Base-by-base conservation (phyloP, 2,113 vertebrate genomes). In the Megaleporinus macrocephalus region DNA sequence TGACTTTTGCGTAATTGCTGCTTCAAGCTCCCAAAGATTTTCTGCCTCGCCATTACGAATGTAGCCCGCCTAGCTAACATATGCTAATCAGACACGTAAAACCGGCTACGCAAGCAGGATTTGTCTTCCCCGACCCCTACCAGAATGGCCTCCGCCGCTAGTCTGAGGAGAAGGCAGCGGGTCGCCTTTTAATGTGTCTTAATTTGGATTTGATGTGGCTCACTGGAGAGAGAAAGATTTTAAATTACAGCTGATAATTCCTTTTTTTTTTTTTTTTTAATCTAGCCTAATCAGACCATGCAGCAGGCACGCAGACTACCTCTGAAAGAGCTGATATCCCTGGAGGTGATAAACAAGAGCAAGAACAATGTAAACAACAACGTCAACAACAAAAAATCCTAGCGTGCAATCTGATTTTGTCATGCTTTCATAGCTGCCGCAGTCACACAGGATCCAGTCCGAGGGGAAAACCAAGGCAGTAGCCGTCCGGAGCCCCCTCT, bases 1-100 rank as follows among this genome's bases (percentile, higher is more conserved):
- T 88, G 92, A 90, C 91, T 90, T 89, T 91, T 88, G 91, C 89
- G 89, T 93, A 93, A 94, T 93, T 93, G 91, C 89, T 87, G 88
- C 89, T 92, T 92, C 86, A 88, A 91, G 89, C 87, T 41, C 80
- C 77, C 80, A 94, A 92, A 90, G 92, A 93, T 93, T 93, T 94
- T 90, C 89, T 91, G 90, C 86, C 70, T 13, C 63, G 81, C 87
- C 89, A 90, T 93, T 93, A 92, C 86, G 74, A 88, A 90, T 87
- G 84, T 86, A 81, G 80, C 71, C 36, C n/a, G 51, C 33, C 33
- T 36, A 36, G 81, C 53, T 63, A 89, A 81, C 86, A 72, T 70
- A 9, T 79, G 86, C 88, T 90, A 86, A 93, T 91, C 73, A 79
- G 47, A 61, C 57, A 66, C 51, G 73, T 87, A 87, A 91, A 93